Evolutionary conservation across 2,113 vertebrate genomes (phyloP), one percentile per base, ranked within the genome.

Genomic region (Microcebus ravelobensis): DNA sequence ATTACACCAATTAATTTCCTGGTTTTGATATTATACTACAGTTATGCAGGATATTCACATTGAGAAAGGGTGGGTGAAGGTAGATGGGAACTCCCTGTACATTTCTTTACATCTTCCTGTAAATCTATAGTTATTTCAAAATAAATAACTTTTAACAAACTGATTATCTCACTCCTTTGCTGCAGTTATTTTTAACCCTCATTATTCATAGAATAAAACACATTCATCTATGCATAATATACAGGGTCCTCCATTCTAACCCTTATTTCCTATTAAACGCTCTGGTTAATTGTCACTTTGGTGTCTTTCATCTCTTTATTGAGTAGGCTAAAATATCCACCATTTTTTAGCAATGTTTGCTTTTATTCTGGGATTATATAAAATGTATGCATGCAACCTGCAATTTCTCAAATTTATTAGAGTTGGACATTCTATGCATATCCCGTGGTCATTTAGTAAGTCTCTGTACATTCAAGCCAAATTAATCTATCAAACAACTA

Each of bases 41-140:
- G 15, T 67, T 50, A 55, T 23, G 8, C 27, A 61, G 45, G 17
- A 71, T 39, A 42, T 21, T 85, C 84, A 74, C 50, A 85, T 31
- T 80, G 61, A 81, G 21, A 88, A 39, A 88, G 27, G 17, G 9
- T 77, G 29, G 36, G 57, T n/a, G 42, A 81, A 92, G 45, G 18
- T 80, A 1, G 3, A 25, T 12, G 8, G 42, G 23, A 39, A 10
- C 45, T 65, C 76, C 17, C 31, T 57, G 21, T 18, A 57, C 8
- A 23, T 92, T 74, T 86, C 57, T 39, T 89, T 25, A 15, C 31
- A 67, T n/a, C 50, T 85, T 89, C 34, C 42, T 68, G 4, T 65
- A 48, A 90, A 59, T 81, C 45, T 52, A 57, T 23, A 86, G 34
- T n/a, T 80, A 76, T 86, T 63, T 94, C 63, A 91, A 90, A 82